Evolutionary conservation across 2,797 vertebrate species (phyloP), one percentile per base, ranked within the genome.

Genomic region (Gila robusta): DNA sequence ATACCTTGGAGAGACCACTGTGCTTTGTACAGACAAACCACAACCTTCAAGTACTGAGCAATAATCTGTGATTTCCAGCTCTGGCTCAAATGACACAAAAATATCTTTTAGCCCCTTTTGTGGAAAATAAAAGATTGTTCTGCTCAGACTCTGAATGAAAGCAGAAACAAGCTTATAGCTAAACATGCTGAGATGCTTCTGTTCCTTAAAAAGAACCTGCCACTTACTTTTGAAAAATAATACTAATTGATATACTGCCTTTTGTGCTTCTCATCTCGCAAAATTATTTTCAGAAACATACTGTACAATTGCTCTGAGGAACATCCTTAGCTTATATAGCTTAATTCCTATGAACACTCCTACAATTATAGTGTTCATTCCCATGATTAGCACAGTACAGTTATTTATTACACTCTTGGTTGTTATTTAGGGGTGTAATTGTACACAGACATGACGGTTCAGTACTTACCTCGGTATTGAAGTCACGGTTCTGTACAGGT

Each of bases 21-120:
- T 77, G 74, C 32, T 0, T 77, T 6, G 0, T 77, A 32, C 41
- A 76, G 26, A 76, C 17, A 76, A 76, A 54, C 47, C 16, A 12
- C 41, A 44, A 44, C 16, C 47, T 76, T 74, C 2, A 74, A 49
- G 44, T 32, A 21, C 28, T 56, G 32, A 19, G 74, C 19, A 83
- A 80, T 67, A 89, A 83, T 72, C 80, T 79, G 77, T 5, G 37
- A 56, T 88, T 88, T 35, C 79, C 74, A 16, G 64, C 47, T 85
- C 67, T 80, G 77, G 79, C 78, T 41, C 28, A 89, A 87, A 72
- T 87, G 37, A 23, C 49, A 39, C 10, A 39, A 26, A 86, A 32
- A 78, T 86, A 89, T 64, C 59, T 79, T 32, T 86, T 66, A 72
- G 80, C 83, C 78, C 83, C 88, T 56, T 86, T 59, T 80, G 80